Evolutionary conservation across 2,888 invertebrate species (phyloP).

Genomic region (Drosophila mimetica): DNA sequence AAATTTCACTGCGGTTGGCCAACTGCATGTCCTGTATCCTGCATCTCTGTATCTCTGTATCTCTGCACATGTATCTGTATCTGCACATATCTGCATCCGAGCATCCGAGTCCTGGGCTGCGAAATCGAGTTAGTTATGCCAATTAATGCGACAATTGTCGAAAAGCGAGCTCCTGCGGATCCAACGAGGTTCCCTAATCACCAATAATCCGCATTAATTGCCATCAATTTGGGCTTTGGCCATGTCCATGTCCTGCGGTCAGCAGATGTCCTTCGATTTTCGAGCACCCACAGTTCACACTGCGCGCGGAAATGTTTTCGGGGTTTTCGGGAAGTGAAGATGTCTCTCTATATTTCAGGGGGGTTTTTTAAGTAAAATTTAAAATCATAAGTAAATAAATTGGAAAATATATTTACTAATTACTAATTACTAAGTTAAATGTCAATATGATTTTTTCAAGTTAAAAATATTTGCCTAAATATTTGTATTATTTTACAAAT

Average conservation of each 20-base stretch:
- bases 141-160: slow-evolving; percentile 75
- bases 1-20: slow-evolving; percentile 58
- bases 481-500: too few species aligned
- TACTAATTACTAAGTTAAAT: too few species aligned
- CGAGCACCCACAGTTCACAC: slow-evolving; percentile 23
- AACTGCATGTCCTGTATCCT: slow-evolving; percentile 14
- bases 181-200: slow-evolving; percentile 52
- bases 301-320: not conserved
- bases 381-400: too few species aligned
- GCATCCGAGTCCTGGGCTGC: slow-evolving; percentile 4
- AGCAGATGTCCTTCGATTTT: slow-evolving; percentile 55
- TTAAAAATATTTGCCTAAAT: too few species aligned
- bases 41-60: slow-evolving; percentile 2
- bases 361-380: too few species aligned
- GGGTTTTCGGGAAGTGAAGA: not conserved
- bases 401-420: too few species aligned
- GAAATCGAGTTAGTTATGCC: slow-evolving; percentile 78
- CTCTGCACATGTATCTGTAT: not conserved
- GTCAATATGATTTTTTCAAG: too few species aligned
- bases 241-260: slow-evolving; percentile 54
- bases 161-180: slow-evolving; percentile 43
- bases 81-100: slow-evolving; percentile 15
- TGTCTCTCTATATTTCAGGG: too few species aligned
- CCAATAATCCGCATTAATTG: slow-evolving; percentile 72
- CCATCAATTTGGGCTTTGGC: slow-evolving; percentile 52